Conservation (phyloP, 2,113 vertebrate species). For the Sander lucioperca region DNA sequence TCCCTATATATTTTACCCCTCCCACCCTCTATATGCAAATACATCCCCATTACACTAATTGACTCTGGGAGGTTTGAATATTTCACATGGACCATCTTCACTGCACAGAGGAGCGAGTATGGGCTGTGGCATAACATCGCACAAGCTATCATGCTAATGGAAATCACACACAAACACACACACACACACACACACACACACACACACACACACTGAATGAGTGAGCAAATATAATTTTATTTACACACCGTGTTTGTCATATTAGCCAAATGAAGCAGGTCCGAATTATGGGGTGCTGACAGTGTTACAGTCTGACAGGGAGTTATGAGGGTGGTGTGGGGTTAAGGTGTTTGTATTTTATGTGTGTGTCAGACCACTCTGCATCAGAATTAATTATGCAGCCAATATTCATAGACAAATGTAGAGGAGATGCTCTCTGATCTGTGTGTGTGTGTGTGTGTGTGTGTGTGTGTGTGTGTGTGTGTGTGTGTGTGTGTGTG, state of each 20-base stretch:
- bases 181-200: conserved; percentile 6
- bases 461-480: conserved; percentile 1
- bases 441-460: conserved; percentile 2
- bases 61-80: conserved; percentile 57
- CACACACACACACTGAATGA: conserved; percentile 23
- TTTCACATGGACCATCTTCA: conserved; percentile 44
- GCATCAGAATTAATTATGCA: conserved; percentile 55
- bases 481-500: conserved; percentile 3
- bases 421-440: conserved; percentile 33
- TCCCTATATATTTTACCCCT: conserved; percentile 30
- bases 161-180: conserved; percentile 26
- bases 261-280: conserved; percentile 69
- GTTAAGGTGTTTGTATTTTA: background rate
- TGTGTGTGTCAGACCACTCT: conserved; percentile 15
- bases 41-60: conserved; percentile 69
- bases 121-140: conserved; percentile 14
- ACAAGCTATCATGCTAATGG: conserved; percentile 41
- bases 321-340: conserved; percentile 16
- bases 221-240: conserved; percentile 59
- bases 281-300: conserved; percentile 50
- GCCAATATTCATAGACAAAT: conserved; percentile 48
- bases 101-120: background rate
- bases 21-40: conserved; percentile 62
- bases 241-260: conserved; percentile 61
- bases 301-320: background rate